Evolutionary conservation across 2,113 vertebrate genomes (phyloP).

Genomic region (Columba janthina): DNA sequence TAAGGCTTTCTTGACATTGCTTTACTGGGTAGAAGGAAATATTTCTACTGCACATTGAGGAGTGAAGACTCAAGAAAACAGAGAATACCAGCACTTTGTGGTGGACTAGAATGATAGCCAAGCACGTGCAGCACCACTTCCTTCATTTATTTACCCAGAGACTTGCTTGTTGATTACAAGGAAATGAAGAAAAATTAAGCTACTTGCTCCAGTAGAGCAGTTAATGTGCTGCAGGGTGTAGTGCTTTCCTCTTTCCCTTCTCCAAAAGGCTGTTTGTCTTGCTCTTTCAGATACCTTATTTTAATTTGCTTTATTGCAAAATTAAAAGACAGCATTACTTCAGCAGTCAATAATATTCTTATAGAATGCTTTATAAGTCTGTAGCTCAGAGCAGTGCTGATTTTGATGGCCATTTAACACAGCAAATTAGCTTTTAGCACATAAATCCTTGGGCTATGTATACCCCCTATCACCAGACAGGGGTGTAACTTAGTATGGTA

Average conservation of each 20-base stretch:
- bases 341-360: background rate
- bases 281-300: conserved; percentile 6
- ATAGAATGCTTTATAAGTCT: background rate
- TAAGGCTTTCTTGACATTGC: background rate
- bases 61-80: background rate
- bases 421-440: background rate
- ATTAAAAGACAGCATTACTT: background rate
- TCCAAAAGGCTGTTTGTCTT: background rate
- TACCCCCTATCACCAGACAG: background rate
- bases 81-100: background rate
- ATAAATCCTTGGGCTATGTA: background rate
- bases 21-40: background rate
- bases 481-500: background rate
- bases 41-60: background rate
- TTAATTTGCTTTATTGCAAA: conserved; percentile 31
- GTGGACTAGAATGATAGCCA: background rate
- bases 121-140: background rate
- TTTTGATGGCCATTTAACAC: conserved; percentile 33
- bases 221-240: conserved; percentile 43
- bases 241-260: background rate
- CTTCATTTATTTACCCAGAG: background rate
- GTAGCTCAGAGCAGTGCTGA: background rate
- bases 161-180: conserved; percentile 54
- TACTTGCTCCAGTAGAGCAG: conserved; percentile 61
- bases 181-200: conserved; percentile 68